Percentiles rank a stretch among this genome's conserved stretches.
Evolutionary conservation across 2,797 vertebrate genomes (phyloP).

Genomic region (Sciaenops ocellatus): DNA sequence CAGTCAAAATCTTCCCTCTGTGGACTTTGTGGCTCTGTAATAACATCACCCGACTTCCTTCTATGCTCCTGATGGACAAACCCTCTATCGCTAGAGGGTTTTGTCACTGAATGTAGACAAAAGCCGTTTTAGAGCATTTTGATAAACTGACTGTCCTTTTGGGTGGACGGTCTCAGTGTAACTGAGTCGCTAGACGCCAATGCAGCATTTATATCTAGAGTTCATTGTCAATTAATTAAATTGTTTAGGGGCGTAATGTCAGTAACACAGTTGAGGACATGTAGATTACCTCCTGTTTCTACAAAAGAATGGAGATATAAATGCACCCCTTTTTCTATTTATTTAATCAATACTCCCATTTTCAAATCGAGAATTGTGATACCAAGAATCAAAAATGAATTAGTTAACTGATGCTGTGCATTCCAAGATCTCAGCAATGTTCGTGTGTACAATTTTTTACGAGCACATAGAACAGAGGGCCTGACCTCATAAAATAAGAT

Average conservation of each 20-base stretch:
- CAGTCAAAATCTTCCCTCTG: too few species aligned
- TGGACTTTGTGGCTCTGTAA: neutral
- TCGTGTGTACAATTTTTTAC: constrained; percentile 1
- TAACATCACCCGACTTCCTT: neutral
- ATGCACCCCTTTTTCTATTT: neutral
- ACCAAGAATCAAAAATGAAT: neutral
- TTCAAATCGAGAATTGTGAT: neutral
- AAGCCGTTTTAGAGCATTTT: neutral
- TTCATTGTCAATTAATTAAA: neutral
- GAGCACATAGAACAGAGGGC: constrained; percentile 10
- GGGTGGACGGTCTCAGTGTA: neutral
- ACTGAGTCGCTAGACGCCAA: neutral
- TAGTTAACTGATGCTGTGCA: neutral
- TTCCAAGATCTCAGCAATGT: constrained; percentile 7
- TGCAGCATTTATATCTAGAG: neutral
- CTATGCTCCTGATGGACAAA: constrained; percentile 14
- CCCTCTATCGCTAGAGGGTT: neutral
- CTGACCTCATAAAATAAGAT: constrained; percentile 15
- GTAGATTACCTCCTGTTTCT: neutral
- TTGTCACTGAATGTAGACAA: neutral
- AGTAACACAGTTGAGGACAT: neutral
- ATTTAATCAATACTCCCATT: neutral
- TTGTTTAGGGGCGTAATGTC: neutral
- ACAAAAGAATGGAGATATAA: neutral
- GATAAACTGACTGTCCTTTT: neutral